A percentile compares a stretch with the other conserved stretches of the same genome.
Conservation (phyloP, 2,888 invertebrate genomes). For the Pachydiplax longipennis region DNA sequence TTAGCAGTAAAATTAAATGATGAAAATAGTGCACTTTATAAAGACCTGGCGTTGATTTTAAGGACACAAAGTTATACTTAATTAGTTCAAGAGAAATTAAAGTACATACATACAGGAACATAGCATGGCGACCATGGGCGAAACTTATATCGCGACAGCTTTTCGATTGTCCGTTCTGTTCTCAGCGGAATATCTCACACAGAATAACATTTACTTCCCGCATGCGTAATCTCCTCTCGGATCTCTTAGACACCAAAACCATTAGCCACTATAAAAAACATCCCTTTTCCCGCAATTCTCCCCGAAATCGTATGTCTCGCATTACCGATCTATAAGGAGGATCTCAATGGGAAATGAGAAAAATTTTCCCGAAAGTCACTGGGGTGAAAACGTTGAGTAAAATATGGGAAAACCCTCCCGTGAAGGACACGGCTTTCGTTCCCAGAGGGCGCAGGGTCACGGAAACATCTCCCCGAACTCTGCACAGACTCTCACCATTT, state of each 20-base stretch:
- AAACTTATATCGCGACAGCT: no score
- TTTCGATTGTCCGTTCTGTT: no score
- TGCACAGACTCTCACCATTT: neutral
- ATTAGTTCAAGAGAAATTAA: no score
- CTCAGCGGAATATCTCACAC: neutral
- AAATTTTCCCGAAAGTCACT: neutral
- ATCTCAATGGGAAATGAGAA: neutral
- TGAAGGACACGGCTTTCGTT: conserved; percentile 5
- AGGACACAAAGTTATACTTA: no score
- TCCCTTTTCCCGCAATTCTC: neutral
- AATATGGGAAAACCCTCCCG: conserved; percentile 24
- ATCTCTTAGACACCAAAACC: neutral
- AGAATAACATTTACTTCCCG: neutral
- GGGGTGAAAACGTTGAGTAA: neutral
- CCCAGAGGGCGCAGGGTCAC: neutral
- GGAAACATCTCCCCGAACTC: neutral
- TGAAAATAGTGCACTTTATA: no score
- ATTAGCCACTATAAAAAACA: neutral
- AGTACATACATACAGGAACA: no score
- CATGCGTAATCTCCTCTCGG: neutral
- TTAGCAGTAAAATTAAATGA: no score
- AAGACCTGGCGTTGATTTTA: no score
- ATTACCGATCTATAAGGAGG: neutral
- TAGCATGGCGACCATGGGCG: no score
- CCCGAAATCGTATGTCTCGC: neutral